Evolutionary conservation across 2,797 vertebrate genomes (phyloP), one percentile per base, ranked within the genome.

Genomic region (Decapterus maruadsi): DNA sequence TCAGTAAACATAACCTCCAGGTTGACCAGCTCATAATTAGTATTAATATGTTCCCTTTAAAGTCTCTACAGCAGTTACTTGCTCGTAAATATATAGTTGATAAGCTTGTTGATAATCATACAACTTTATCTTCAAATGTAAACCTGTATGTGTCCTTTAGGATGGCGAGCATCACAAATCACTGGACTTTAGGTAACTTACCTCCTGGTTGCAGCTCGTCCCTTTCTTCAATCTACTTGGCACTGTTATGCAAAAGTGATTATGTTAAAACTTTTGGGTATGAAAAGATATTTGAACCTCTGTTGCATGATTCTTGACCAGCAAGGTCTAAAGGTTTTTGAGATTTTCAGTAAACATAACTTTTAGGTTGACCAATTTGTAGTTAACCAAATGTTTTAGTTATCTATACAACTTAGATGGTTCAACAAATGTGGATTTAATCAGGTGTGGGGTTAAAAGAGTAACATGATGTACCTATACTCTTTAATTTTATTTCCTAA

Each of bases 181-280:
- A 78, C 10, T 72, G 62, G 55, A 67, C 42, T 60, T 43, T 78
- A 38, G 61, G 56, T 13, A 46, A 78, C 3, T 66, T 78, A 4
- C 40, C 55, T 38, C 53, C 61, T 54, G 46, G 61, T 29, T 19
- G 61, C 13, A 53, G 46, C 16, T 66, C 64, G 2, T 2, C 57
- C 20, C 13, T 36, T 17, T 57, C 20, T n/a, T 65, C 16, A 29
- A 70, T 42, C 20, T 60, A 29, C 43, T 6, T 51, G 13, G 68
- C 67, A 9, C 26, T 64, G 12, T 63, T 76, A 19, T 75, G 36
- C 40, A 75, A 68, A 68, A 56, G 60, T 61, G 36, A 55, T 75
- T n/a, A n/a, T n/a, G 22, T 56, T 7, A 67, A 67, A 31, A 2
- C 8, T 4, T 55, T 3, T 67, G 34, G 64, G 4, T 67, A 67